phyloP scores from a whole-genome alignment of 2,797 vertebrate genomes.

The Tapirus indicus region DNA sequence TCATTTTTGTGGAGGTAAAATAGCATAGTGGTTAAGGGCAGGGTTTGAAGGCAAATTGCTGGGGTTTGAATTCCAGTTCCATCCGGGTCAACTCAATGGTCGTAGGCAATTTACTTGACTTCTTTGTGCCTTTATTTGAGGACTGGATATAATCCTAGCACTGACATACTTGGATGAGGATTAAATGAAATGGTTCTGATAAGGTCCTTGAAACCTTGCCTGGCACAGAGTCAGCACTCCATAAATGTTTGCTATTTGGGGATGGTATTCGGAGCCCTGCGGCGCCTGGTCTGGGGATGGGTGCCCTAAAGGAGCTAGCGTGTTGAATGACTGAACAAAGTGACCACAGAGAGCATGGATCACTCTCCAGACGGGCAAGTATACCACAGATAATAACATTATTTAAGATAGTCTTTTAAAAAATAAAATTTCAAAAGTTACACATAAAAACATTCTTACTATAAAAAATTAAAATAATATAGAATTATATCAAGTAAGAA shows the following conservation, averaged over 20 bases:
- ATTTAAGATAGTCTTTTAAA: background rate
- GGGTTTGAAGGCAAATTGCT: background rate
- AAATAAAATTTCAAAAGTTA: slow-evolving; percentile 7
- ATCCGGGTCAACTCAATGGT: background rate
- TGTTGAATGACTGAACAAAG: background rate
- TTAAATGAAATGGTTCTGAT: background rate
- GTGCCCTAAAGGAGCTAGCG: background rate
- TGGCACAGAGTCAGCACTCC: background rate
- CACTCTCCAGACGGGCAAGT: background rate
- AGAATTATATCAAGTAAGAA: background rate
- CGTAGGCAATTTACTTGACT: background rate
- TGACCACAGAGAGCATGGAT: background rate
- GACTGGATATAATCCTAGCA: background rate
- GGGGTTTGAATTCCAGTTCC: background rate
- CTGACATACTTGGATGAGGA: background rate
- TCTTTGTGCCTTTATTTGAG: background rate
- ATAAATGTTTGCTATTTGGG: background rate
- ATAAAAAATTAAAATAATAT: background rate
- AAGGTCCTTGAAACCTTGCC: background rate
- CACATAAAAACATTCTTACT: background rate
- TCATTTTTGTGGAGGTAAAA: background rate
- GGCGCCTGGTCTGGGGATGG: background rate
- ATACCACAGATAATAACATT: background rate
- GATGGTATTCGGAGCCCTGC: background rate
- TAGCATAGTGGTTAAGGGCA: background rate